Evolutionary conservation across 1,140 invertebrate species (phyloP), one percentile per base, ranked within the genome.

Genomic region (Ceratina australensis): DNA sequence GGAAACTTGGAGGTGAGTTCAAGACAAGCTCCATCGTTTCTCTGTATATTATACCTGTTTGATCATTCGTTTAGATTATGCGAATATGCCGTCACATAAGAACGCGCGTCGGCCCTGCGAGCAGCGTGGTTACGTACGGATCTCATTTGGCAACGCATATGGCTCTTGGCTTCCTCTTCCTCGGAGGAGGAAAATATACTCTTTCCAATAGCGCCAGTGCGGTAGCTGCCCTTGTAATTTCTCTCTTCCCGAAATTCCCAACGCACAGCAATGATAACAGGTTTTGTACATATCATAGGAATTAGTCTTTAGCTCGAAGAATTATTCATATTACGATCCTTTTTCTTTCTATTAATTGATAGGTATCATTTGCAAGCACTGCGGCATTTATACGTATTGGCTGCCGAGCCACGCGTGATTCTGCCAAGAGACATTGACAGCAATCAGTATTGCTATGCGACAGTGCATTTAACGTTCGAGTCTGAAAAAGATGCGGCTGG

Each of bases 221-320:
- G 15, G 94, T 99, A 12, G 98, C 97, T 5, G 97, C 97, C 0
- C 91, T 99, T 52, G 92, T 99, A 52, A 97, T 97, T 89, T 96
- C 98, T 2, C 96, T 99, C 90, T 99, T 98, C 92, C 98, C 98
- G 3, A 98, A 98, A 91, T 99, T 98, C 91, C 98, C 98, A 59
- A 98, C 96, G 4, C 97, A 99, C 90, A 98, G 96, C 87, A 98
- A 98, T 89, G 98, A 99, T 89, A 99, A 99, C 91, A 95, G 97
- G 95, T 97, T 66, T 42, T 42, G 28, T 49, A 56, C n/a, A 18
- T 10, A 22, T 13, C 54, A 49, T 26, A 57, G n/a, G 42, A 24
- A 60, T 57, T 61, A 16, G 16, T 54, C 72, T 33, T 15, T 42
- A 26, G 42, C 18, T 16, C n/a, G 61, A 74, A 47, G 50, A 64